These are phyloP conservation scores for Bolborhynchus lineola DNA, from an alignment of 2,113 vertebrate species.

Conservation along the genomic window DNA sequence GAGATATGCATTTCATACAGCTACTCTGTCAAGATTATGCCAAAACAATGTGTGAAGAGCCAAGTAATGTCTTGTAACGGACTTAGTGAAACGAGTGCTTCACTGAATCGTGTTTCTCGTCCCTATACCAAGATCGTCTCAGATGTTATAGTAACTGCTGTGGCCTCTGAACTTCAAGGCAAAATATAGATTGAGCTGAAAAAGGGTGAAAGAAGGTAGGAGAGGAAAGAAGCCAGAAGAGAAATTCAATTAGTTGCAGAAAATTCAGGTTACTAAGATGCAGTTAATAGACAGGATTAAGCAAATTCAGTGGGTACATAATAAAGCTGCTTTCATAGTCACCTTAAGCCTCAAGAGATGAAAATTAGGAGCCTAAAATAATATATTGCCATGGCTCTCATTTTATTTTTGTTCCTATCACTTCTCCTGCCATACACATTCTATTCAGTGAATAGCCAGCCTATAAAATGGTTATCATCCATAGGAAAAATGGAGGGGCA, in stretches of 20 bases:
- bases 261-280: background rate
- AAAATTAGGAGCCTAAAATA: conserved; percentile 7
- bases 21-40: conserved; percentile 46
- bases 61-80: conserved; percentile 23
- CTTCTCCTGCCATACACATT: background rate
- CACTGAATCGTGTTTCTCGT: background rate
- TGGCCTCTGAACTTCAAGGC: background rate
- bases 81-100: background rate
- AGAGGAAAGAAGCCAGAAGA: background rate
- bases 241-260: background rate
- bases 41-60: conserved; percentile 48
- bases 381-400: background rate
- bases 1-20: conserved; percentile 30
- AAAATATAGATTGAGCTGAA: background rate
- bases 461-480: background rate
- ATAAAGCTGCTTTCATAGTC: conserved; percentile 7
- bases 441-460: background rate
- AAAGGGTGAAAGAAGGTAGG: background rate
- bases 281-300: background rate
- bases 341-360: background rate
- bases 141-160: background rate
- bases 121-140: background rate
- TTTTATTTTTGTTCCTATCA: background rate
- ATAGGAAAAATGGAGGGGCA: background rate
- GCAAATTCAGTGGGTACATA: background rate